Evolutionary conservation across 2,113 vertebrate species (phyloP).

Genomic region (Leptodactylus fuscus): DNA sequence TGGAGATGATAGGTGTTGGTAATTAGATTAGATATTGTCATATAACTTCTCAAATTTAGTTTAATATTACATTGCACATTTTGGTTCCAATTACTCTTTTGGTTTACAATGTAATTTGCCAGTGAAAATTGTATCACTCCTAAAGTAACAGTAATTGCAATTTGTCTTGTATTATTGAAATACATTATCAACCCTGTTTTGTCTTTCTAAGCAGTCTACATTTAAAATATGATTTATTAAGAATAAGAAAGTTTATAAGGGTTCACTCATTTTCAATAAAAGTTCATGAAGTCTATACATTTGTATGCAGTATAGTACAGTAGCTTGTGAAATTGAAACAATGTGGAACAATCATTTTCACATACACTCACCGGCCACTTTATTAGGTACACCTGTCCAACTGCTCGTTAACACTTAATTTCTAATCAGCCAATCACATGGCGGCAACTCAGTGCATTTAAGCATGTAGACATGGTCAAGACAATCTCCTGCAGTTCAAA

Average conservation of each 20-base stretch:
- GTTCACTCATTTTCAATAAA: constrained; percentile 25
- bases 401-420: too few species aligned
- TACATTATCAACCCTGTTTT: constrained; percentile 25
- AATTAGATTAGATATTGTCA: constrained; percentile 29
- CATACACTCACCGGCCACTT: too few species aligned
- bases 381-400: too few species aligned
- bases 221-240: constrained; percentile 17
- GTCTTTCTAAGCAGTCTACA: constrained; percentile 20
- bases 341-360: too few species aligned
- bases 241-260: background rate
- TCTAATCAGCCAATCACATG: too few species aligned
- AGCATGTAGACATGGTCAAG: too few species aligned
- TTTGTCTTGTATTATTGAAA: constrained; percentile 39
- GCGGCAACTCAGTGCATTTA: too few species aligned
- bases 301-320: too few species aligned
- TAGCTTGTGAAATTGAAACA: too few species aligned
- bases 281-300: background rate
- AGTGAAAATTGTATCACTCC: constrained; percentile 33
- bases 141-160: constrained; percentile 15
- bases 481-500: too few species aligned
- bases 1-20: background rate
- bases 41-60: background rate
- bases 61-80: background rate
- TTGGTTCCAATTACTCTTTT: constrained; percentile 19
- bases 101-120: constrained; percentile 28